Evolutionary conservation across 2,797 vertebrate genomes (phyloP).

Genomic region (Podarcis siculus): DNA sequence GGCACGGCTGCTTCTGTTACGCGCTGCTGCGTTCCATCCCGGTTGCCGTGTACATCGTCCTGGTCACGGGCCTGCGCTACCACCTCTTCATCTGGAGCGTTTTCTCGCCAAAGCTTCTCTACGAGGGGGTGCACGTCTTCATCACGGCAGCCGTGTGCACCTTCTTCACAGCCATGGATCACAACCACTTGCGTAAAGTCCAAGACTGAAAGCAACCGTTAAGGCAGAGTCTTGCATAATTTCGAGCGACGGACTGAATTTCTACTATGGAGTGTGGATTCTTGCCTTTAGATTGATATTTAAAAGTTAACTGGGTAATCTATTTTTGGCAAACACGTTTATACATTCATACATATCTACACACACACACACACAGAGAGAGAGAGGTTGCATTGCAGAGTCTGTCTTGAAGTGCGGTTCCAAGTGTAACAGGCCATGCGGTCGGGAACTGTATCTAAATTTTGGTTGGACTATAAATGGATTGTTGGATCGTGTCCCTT

Average conservation of each 20-base stretch:
- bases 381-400: not conserved
- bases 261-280: slow-evolving; percentile 18
- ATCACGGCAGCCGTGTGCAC: slow-evolving; percentile 84
- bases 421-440: not conserved
- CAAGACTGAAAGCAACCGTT: not conserved
- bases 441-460: not conserved
- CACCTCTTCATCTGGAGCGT: slow-evolving; percentile 99
- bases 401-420: not conserved
- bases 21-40: slow-evolving; percentile 88
- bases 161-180: slow-evolving; percentile 88
- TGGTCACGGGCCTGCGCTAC: slow-evolving; percentile 91
- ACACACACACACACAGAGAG: too few relatives aligned
- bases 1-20: slow-evolving; percentile 91
- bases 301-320: not conserved
- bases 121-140: slow-evolving; percentile 89
- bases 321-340: slow-evolving; percentile 22
- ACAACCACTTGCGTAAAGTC: slow-evolving; percentile 67
- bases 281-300: slow-evolving; percentile 28
- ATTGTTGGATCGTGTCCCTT: not conserved
- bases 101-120: slow-evolving; percentile 95
- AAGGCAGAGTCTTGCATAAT: fast-evolving
- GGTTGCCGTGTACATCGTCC: slow-evolving; percentile 84
- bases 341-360: not conserved
- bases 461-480: not conserved
- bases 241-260: not conserved